A percentile compares a stretch with the other conserved stretches of the same genome.
Evolutionary conservation across 2,113 vertebrate genomes (phyloP).

Genomic region (Mellivora capensis): DNA sequence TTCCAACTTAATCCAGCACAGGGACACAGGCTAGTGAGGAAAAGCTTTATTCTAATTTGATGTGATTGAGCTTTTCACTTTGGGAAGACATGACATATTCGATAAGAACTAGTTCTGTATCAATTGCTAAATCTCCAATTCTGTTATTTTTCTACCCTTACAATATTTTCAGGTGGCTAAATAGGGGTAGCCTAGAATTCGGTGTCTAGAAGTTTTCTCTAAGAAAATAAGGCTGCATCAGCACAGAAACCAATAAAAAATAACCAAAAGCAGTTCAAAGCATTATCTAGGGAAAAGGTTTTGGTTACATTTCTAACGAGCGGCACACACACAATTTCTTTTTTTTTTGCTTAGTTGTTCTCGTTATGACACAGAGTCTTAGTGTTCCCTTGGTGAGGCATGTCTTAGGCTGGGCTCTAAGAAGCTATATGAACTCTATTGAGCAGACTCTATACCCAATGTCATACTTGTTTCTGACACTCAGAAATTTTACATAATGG

Average conservation of each 20-base stretch:
- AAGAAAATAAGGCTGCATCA: not conserved
- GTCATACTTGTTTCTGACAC: not conserved
- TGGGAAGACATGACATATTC: not conserved
- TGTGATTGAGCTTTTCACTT: not conserved
- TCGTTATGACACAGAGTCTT: not conserved
- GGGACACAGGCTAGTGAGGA: not conserved
- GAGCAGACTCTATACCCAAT: not conserved
- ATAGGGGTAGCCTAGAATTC: not conserved
- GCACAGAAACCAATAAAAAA: not conserved
- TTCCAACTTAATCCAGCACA: not conserved
- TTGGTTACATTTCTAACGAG: not conserved
- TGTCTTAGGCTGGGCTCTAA: not conserved
- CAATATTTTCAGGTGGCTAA: not conserved
- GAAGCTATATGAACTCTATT: not conserved
- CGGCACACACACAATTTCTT: not conserved
- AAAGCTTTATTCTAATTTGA: not conserved
- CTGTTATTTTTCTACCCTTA: not conserved
- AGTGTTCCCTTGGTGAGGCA: not conserved
- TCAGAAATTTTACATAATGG: not conserved
- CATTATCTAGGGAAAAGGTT: not conserved
- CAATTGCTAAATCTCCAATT: not conserved
- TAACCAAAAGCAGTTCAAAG: not conserved
- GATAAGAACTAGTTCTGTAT: not conserved
- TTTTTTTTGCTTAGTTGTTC: not conserved
- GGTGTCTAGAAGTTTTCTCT: not conserved